A percentile compares a stretch with the other conserved stretches of the same genome.
These are phyloP conservation scores for Eumerus sabulonum DNA, from an alignment of 2,888 invertebrate genomes.

Conservation along the genomic window DNA sequence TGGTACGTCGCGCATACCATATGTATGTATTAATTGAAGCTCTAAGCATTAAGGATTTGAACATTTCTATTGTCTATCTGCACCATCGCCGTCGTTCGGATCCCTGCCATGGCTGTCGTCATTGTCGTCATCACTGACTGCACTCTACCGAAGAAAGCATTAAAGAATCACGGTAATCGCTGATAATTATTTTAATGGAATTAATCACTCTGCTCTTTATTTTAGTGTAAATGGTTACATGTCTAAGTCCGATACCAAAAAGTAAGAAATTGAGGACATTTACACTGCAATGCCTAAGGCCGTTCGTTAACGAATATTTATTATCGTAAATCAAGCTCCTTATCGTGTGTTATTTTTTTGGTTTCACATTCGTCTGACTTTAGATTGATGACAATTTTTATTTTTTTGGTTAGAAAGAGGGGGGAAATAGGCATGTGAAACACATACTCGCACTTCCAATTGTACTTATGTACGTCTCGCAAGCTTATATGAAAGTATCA, in stretches of 20 bases:
- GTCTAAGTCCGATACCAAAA: slow-evolving; percentile 9
- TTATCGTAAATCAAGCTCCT: slow-evolving; percentile 56
- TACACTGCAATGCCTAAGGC: not conserved
- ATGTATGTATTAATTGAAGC: slow-evolving; percentile 68
- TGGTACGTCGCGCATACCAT: slow-evolving; percentile 59
- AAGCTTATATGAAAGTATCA: slow-evolving; percentile 21
- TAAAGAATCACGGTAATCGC: slow-evolving; percentile 67
- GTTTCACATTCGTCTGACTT: slow-evolving; percentile 40
- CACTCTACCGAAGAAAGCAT: slow-evolving; percentile 38
- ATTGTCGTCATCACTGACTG: not conserved
- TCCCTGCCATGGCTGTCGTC: slow-evolving; percentile 11
- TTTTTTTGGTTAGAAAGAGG: no score
- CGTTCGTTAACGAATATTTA: slow-evolving; percentile 56
- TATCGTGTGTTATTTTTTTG: slow-evolving; percentile 39
- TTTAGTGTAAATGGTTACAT: slow-evolving; percentile 35
- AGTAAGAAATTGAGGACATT: slow-evolving; percentile 1
- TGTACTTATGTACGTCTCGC: slow-evolving; percentile 16
- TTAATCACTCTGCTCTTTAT: slow-evolving; percentile 54
- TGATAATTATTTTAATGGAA: slow-evolving; percentile 68
- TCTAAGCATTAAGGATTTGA: slow-evolving; percentile 59
- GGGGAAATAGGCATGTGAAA: slow-evolving; percentile 3
- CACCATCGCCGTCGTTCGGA: slow-evolving; percentile 30
- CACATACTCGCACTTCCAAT: no score
- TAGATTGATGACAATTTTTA: slow-evolving; percentile 54
- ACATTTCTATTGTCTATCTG: slow-evolving; percentile 62